Conservation (phyloP, 2,113 vertebrate genomes). For the Leucopsar rothschildi region DNA sequence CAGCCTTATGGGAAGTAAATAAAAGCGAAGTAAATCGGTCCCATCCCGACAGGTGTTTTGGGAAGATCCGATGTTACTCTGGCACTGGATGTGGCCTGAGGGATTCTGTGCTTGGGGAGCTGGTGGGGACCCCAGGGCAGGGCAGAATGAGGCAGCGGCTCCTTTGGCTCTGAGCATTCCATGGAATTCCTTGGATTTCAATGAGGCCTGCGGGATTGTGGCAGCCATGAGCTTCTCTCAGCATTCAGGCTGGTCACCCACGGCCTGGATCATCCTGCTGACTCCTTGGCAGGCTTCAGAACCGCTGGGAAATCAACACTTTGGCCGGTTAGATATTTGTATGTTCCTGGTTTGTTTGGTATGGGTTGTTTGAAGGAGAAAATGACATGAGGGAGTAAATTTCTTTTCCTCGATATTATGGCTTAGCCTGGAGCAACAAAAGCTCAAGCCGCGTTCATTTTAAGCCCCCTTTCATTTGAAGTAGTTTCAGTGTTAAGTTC, state of each 20-base stretch:
- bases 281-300: background rate
- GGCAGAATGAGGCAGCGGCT: background rate
- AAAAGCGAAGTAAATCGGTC: background rate
- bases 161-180: background rate
- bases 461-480: background rate
- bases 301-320: background rate
- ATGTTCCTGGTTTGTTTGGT: background rate
- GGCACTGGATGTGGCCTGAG: fast-evolving
- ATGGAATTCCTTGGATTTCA: background rate
- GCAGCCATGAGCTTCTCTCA: fast-evolving
- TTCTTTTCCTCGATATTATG: background rate
- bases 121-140: fast-evolving
- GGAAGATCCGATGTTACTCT: fast-evolving
- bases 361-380: background rate
- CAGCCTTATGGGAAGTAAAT: background rate
- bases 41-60: background rate
- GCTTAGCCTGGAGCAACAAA: background rate
- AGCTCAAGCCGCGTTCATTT: background rate
- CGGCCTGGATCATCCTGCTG: background rate
- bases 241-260: fast-evolving
- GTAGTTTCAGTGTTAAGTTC: background rate
- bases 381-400: fast-evolving
- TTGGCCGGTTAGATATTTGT: fast-evolving
- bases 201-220: background rate
- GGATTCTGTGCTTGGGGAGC: fast-evolving